Percentiles rank a stretch among this genome's conserved stretches.
phyloP scores from a whole-genome alignment of 2,113 vertebrate species.

The Anhinga anhinga region DNA sequence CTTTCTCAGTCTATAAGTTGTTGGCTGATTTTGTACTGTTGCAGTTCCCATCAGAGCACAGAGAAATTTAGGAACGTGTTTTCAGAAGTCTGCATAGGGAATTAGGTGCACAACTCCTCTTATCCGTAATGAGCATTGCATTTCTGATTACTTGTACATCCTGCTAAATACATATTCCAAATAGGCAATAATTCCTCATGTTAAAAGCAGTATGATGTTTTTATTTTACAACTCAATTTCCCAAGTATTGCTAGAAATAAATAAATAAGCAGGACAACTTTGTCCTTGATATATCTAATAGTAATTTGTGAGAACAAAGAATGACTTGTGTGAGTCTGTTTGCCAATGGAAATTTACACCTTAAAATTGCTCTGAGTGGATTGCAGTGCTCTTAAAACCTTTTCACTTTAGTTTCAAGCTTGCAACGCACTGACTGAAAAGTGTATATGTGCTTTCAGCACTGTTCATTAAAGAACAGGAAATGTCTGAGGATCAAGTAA shows the following conservation, averaged over 20 bases:
- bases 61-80: background rate
- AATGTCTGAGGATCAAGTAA: background rate
- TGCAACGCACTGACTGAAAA: background rate
- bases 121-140: background rate
- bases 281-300: constrained; percentile 7
- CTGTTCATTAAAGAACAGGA: constrained; percentile 6
- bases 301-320: constrained; percentile 42
- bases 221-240: background rate
- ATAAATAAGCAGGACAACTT: constrained; percentile 14
- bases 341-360: constrained; percentile 64
- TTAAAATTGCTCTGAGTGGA: background rate
- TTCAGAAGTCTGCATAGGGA: background rate
- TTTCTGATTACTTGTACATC: background rate
- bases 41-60: background rate
- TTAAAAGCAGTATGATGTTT: background rate
- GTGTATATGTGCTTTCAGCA: constrained; percentile 29
- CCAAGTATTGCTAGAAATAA: background rate
- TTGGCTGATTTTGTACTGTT: background rate
- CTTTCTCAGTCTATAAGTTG: background rate
- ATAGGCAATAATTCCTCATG: background rate
- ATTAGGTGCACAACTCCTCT: background rate
- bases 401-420: constrained; percentile 29
- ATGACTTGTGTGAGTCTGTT: background rate
- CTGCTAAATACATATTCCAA: background rate
- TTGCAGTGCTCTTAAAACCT: constrained; percentile 19